Conservation (phyloP, 2,888 invertebrate species). For the Ischnus inquisitorius region DNA sequence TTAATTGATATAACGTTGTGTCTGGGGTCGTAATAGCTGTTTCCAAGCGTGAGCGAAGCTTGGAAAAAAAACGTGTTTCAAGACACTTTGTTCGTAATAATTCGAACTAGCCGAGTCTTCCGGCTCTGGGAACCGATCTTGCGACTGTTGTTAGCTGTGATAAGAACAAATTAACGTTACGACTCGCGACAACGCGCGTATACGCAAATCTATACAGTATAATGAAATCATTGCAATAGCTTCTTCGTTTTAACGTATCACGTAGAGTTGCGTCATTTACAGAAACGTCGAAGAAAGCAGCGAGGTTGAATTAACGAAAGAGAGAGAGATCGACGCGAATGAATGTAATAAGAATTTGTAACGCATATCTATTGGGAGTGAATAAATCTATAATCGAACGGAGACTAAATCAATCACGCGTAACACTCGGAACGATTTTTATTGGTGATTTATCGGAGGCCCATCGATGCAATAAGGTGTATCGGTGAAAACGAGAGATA, state of each 20-base stretch:
- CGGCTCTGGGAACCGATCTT: slow-evolving; percentile 27
- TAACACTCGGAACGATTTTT: slow-evolving; percentile 10
- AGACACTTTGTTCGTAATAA: background rate
- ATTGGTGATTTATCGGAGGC: slow-evolving; percentile 14
- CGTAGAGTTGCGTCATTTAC: slow-evolving; percentile 15
- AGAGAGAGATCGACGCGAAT: slow-evolving; percentile 23
- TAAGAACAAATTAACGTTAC: slow-evolving; percentile 53
- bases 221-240: slow-evolving; percentile 19
- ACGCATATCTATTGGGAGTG: slow-evolving; percentile 62
- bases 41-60: background rate
- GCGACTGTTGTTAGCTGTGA: slow-evolving; percentile 63
- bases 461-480: slow-evolving; percentile 9
- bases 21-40: slow-evolving; percentile 1
- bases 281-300: background rate
- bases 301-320: background rate
- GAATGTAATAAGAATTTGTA: slow-evolving; percentile 57
- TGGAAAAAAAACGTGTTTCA: slow-evolving; percentile 2
- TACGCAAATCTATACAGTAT: slow-evolving; percentile 51
- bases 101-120: slow-evolving; percentile 1
- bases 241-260: slow-evolving; percentile 30
- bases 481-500: background rate
- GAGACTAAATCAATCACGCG: background rate
- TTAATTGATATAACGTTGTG: slow-evolving; percentile 9
- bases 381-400: slow-evolving; percentile 58
- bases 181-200: background rate